A percentile compares a stretch with the other conserved stretches of the same genome.
Conservation (phyloP, 2,888 invertebrate genomes). For the Linnaemya vulpina region DNA sequence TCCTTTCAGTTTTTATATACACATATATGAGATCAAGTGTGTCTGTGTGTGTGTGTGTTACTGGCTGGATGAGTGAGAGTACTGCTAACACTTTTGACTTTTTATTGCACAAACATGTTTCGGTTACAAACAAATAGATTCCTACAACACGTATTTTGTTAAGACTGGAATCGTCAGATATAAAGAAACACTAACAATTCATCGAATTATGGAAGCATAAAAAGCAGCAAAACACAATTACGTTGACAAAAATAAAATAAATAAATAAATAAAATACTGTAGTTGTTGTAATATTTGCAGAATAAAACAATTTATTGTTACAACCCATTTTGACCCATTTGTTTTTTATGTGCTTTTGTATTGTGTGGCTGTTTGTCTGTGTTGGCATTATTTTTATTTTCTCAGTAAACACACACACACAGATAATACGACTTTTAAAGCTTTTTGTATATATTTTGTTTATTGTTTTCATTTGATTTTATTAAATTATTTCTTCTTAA, state of each 20-base stretch:
- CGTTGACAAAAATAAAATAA: too few species aligned
- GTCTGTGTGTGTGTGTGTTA: neutral
- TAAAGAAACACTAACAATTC: conserved; percentile 21
- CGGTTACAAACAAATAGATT: conserved; percentile 38
- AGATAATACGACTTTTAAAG: too few species aligned
- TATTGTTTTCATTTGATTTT: neutral
- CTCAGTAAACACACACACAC: too few species aligned
- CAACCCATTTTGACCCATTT: conserved; percentile 29
- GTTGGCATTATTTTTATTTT: neutral
- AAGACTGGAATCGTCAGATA: neutral
- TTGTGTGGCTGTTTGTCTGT: neutral
- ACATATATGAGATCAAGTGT: neutral
- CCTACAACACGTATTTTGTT: neutral
- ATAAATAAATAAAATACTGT: neutral
- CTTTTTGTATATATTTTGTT: too few species aligned
- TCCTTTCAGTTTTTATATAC: conserved; percentile 8
- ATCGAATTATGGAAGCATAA: conserved; percentile 8
- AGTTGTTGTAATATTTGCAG: neutral
- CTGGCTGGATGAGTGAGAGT: conserved; percentile 1
- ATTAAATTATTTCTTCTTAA: neutral
- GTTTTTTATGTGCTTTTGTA: neutral
- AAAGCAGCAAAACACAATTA: conserved; percentile 1
- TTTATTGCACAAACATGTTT: conserved; percentile 67
- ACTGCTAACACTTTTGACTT: conserved; percentile 59
- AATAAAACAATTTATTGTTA: neutral